Evolutionary conservation across 2,888 invertebrate species (phyloP).

Genomic region (Leucophenga maculata): DNA sequence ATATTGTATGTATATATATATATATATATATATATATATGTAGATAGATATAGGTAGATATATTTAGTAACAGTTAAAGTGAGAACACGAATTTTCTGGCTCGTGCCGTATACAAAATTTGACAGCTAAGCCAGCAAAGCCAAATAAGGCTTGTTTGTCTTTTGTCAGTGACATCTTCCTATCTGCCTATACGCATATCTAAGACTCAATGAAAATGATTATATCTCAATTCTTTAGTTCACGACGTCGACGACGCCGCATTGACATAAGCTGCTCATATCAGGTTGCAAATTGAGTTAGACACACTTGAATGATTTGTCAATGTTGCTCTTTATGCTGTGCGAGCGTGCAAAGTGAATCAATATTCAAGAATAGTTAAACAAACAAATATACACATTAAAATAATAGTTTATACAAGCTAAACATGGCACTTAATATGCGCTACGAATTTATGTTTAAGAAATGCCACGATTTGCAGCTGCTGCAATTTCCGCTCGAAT

Average conservation of each 20-base stretch:
- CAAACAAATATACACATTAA: not conserved
- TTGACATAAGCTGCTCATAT: constrained; percentile 7
- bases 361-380: not conserved
- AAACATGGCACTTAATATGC: not conserved
- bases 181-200: not conserved
- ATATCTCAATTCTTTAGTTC: constrained; percentile 7
- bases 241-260: too few relatives aligned
- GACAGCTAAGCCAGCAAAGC: not conserved
- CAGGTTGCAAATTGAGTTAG: constrained; percentile 9
- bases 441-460: not conserved
- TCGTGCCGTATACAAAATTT: not conserved
- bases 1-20: too few relatives aligned
- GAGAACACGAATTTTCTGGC: too few relatives aligned
- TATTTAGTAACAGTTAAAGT: too few relatives aligned
- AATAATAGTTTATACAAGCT: not conserved
- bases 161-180: not conserved
- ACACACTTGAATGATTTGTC: constrained; percentile 5
- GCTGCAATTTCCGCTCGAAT: too few relatives aligned
- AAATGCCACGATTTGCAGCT: too few relatives aligned
- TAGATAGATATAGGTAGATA: too few relatives aligned
- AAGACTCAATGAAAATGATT: not conserved
- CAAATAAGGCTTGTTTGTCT: not conserved
- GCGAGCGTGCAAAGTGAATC: not conserved
- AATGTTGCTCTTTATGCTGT: not conserved
- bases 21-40: too few relatives aligned